phyloP scores from a whole-genome alignment of 2,113 vertebrate species.

The Pelobates fuscus region DNA sequence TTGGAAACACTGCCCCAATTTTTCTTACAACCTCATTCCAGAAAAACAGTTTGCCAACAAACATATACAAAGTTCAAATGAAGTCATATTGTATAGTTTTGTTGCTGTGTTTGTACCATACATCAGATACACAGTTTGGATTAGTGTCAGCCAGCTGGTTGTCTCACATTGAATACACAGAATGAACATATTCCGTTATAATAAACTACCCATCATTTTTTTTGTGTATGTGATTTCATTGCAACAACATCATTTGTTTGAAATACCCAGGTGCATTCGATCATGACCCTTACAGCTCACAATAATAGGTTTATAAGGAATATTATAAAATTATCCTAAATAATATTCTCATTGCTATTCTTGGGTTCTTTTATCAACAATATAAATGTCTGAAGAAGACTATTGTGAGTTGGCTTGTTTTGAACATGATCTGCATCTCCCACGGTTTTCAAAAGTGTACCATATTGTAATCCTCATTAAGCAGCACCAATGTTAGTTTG shows the following conservation, averaged over 20 bases:
- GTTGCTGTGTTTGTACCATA: slow-evolving; percentile 16
- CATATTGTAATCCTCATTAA: too few species aligned
- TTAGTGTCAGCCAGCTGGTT: slow-evolving; percentile 12
- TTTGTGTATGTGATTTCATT: slow-evolving; percentile 23
- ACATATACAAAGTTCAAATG: slow-evolving; percentile 11
- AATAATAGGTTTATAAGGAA: too few species aligned
- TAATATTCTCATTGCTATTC: too few species aligned
- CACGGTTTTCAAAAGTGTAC: too few species aligned
- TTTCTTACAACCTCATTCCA: slow-evolving; percentile 25
- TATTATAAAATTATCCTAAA: too few species aligned
- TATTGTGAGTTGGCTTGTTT: too few species aligned
- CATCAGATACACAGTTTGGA: slow-evolving; percentile 2
- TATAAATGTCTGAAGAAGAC: too few species aligned
- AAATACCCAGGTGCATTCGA: slow-evolving; percentile 10
- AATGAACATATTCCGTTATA: neutral
- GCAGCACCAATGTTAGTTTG: too few species aligned
- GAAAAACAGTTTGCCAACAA: slow-evolving; percentile 35
- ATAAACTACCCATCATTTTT: slow-evolving; percentile 20
- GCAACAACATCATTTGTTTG: neutral
- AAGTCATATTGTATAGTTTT: slow-evolving; percentile 14
- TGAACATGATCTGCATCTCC: too few species aligned
- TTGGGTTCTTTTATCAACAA: too few species aligned
- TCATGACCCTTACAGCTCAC: neutral
- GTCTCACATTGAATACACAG: neutral
- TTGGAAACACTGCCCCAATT: slow-evolving; percentile 31